Evolutionary conservation across 2,888 invertebrate species (phyloP), one percentile per base, ranked within the genome.

Genomic region (Drosophila flavopinicola): DNA sequence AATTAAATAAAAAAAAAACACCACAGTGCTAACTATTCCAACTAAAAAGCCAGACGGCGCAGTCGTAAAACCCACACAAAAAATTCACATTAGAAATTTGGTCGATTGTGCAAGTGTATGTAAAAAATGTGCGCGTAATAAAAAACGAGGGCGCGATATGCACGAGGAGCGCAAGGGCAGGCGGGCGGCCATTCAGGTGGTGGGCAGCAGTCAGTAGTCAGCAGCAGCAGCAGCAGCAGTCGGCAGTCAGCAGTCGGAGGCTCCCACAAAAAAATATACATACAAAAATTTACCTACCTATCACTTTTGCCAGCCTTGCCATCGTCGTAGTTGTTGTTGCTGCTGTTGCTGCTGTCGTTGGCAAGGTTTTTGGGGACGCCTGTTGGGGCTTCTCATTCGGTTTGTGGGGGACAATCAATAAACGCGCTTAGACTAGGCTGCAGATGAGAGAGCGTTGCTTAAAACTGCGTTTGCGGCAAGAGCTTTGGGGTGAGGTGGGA

Each of bases 101-200:
- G 20, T 11, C 39, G 56, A 72, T 75, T 83, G 88, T 85, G 76
- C 85, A 82, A 87, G 86, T 85, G 85, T 74, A 69, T 82, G 86
- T 78, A 82, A 72, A 71, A 44, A 87, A 78, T 84, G 85, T 85
- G 84, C 83, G 83, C 85, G 85, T 78, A 83, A 85, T 83, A 83
- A 85, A 80, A 80, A 83, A 85, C 83, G 85, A 85, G 85, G 80
- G 78, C 80, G 78, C 80, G 83, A 82, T 76, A 71, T 73, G 75
- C 82, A 82, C 74, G 79, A 83, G 74, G 68, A 67, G 64, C 51
- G 39, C 51, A 67, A 37, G 65, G 41, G 42, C 39, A 27, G 38
- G 11, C 13, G 13, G 38, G 9, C 20, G 47, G 10, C 13, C 13
- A 24, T 42, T 56, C 52, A 58, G 65, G 48, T 27, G 56, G 53